Evolutionary conservation across 2,888 invertebrate species (phyloP).

Genomic region (Cylloceria caligata): DNA sequence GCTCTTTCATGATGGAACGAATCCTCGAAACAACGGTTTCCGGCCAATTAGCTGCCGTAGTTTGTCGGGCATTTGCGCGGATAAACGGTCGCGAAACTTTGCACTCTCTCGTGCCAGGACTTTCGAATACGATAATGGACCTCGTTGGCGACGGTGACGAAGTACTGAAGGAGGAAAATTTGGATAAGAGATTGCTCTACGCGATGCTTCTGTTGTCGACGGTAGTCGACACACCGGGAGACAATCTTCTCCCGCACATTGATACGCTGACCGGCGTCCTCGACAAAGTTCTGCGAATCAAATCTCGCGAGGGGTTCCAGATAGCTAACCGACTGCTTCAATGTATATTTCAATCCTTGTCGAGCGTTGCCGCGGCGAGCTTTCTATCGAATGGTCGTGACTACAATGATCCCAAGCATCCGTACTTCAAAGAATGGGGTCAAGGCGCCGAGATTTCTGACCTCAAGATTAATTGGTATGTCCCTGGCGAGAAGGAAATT

Average conservation of each 20-base stretch:
- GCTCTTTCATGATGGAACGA: slow-evolving; percentile 89
- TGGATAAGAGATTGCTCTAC: slow-evolving; percentile 92
- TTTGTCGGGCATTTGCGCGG: slow-evolving; percentile 89
- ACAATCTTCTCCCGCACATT: slow-evolving; percentile 88
- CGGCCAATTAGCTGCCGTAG: slow-evolving; percentile 91
- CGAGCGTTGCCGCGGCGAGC: slow-evolving; percentile 86
- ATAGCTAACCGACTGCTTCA: slow-evolving; percentile 88
- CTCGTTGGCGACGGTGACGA: slow-evolving; percentile 87
- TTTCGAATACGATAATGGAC: slow-evolving; percentile 89
- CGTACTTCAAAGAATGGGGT: slow-evolving; percentile 94
- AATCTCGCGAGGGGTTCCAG: slow-evolving; percentile 88
- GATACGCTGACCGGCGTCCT: slow-evolving; percentile 89
- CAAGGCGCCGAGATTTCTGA: slow-evolving; percentile 88
- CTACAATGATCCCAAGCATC: slow-evolving; percentile 88
- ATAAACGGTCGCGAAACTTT: slow-evolving; percentile 90
- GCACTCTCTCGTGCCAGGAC: slow-evolving; percentile 90
- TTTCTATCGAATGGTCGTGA: slow-evolving; percentile 86
- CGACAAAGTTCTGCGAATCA: slow-evolving; percentile 89
- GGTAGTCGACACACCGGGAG: slow-evolving; percentile 89
- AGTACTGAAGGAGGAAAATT: slow-evolving; percentile 89
- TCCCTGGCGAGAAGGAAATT: slow-evolving; percentile 90
- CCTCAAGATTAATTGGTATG: slow-evolving; percentile 91
- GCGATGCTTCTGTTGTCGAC: slow-evolving; percentile 91
- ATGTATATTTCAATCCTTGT: slow-evolving; percentile 87
- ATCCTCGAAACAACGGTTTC: slow-evolving; percentile 94